phyloP scores from a whole-genome alignment of 1,140 invertebrate genomes.

The Caenorhabditis remanei region DNA sequence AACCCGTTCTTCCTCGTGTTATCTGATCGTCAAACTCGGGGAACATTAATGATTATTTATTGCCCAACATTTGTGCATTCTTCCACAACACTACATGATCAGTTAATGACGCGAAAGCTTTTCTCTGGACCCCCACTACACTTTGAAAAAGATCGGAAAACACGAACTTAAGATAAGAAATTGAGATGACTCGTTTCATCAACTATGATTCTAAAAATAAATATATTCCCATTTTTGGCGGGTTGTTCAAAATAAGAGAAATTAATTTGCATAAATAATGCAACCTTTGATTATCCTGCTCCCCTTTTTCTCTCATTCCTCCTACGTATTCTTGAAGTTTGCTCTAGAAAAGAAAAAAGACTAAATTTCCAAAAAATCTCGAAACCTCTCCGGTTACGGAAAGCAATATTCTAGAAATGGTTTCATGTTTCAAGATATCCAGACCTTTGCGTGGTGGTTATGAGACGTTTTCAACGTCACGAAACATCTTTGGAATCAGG shows the following conservation, averaged over 20 bases:
- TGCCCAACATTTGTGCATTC: constrained; percentile 41
- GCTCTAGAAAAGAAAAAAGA: background rate
- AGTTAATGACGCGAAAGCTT: constrained; percentile 44
- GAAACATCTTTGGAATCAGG: constrained; percentile 29
- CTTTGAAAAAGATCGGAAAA: constrained; percentile 18
- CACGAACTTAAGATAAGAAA: background rate
- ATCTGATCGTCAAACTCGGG: constrained; percentile 47
- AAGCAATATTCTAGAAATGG: constrained; percentile 51
- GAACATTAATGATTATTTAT: constrained; percentile 56
- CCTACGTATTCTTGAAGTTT: constrained; percentile 48
- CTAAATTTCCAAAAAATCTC: constrained; percentile 52
- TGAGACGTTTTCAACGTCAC: constrained; percentile 51
- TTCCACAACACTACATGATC: constrained; percentile 35
- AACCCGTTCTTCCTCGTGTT: constrained; percentile 32
- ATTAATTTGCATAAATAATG: constrained; percentile 30
- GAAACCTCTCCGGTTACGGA: constrained; percentile 53
- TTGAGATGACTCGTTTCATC: background rate
- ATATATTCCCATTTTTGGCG: background rate
- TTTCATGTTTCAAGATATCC: constrained; percentile 53
- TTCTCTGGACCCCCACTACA: background rate
- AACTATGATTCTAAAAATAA: background rate
- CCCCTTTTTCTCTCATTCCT: background rate
- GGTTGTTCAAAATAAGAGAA: background rate
- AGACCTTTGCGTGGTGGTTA: constrained; percentile 38
- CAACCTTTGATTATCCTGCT: constrained; percentile 16